phyloP scores from a whole-genome alignment of 2,113 vertebrate species.

The Meleagris gallopavo region DNA sequence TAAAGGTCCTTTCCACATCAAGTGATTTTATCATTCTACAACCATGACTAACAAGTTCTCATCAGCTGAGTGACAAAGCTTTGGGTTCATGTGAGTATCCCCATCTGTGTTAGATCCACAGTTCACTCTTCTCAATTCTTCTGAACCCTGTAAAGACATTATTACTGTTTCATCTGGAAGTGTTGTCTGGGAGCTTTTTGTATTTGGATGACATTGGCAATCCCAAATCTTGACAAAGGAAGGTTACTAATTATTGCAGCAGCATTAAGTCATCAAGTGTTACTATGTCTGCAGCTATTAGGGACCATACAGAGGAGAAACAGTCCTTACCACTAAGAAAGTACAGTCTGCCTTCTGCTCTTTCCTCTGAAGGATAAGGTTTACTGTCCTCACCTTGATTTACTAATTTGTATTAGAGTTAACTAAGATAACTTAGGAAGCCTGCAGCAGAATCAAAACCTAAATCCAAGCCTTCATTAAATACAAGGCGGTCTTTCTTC shows the following conservation, averaged over 20 bases:
- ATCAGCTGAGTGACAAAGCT: neutral
- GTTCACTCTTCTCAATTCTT: neutral
- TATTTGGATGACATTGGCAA: neutral
- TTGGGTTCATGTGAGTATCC: rapidly evolving
- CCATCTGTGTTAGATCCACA: rapidly evolving
- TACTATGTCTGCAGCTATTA: neutral
- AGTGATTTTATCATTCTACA: too few relatives aligned
- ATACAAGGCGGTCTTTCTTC: neutral
- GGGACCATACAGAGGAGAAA: neutral
- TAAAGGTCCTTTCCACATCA: too few relatives aligned
- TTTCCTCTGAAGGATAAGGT: neutral
- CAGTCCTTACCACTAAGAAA: neutral
- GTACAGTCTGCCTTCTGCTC: neutral
- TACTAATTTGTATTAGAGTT: neutral
- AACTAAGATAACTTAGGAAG: neutral
- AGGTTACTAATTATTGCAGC: neutral
- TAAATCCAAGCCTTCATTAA: neutral
- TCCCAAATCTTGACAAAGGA: neutral
- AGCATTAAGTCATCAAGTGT: rapidly evolving
- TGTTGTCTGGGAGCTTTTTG: neutral
- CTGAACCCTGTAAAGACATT: neutral
- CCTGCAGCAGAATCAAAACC: neutral
- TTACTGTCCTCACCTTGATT: neutral
- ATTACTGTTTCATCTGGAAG: neutral
- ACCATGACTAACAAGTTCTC: neutral